These are phyloP conservation scores for Syngnathus rostellatus DNA, from an alignment of 2,797 vertebrate genomes.

Conservation along the genomic window DNA sequence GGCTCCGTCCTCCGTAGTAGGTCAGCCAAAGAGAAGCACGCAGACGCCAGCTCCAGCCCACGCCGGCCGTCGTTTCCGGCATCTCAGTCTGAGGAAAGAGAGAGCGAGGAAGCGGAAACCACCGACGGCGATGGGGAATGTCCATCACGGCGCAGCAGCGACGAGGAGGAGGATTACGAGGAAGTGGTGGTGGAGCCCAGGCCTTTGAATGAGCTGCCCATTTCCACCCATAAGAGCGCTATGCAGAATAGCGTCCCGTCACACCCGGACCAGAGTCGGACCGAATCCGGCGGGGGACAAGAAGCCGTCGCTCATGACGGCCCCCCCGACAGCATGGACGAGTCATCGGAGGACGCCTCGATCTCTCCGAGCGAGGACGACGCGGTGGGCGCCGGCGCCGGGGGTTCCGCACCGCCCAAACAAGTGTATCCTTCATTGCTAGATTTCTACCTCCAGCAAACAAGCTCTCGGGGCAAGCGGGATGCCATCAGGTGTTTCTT, in stretches of 20 bases:
- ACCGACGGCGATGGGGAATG: conserved; percentile 17
- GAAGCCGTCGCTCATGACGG: conserved; percentile 9
- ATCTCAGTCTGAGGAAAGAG: conserved; percentile 23
- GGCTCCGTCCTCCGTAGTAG: conserved; percentile 17
- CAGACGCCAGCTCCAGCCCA: conserved; percentile 20
- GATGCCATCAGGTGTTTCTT: conserved; percentile 1
- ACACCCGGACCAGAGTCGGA: conserved; percentile 41
- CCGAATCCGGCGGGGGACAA: background rate
- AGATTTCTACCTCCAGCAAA: too few relatives aligned
- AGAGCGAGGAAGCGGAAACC: conserved; percentile 19
- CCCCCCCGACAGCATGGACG: conserved; percentile 21
- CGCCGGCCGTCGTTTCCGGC: conserved; percentile 24
- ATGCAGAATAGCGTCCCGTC: conserved; percentile 90
- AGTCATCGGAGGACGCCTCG: conserved; percentile 23
- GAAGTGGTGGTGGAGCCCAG: conserved; percentile 80
- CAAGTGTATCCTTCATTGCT: conserved; percentile 64
- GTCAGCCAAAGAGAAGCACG: conserved; percentile 15
- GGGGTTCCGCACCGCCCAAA: background rate
- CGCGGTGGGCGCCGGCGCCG: background rate
- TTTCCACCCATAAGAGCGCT: conserved; percentile 82
- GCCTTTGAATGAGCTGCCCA: conserved; percentile 84
- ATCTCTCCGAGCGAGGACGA: conserved; percentile 25
- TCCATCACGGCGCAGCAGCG: conserved; percentile 3
- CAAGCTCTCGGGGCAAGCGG: too few relatives aligned
- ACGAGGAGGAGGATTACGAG: conserved; percentile 77